These are phyloP conservation scores for Peromyscus melanophrys DNA, from an alignment of 2,797 vertebrate genomes.

Conservation along the genomic window DNA sequence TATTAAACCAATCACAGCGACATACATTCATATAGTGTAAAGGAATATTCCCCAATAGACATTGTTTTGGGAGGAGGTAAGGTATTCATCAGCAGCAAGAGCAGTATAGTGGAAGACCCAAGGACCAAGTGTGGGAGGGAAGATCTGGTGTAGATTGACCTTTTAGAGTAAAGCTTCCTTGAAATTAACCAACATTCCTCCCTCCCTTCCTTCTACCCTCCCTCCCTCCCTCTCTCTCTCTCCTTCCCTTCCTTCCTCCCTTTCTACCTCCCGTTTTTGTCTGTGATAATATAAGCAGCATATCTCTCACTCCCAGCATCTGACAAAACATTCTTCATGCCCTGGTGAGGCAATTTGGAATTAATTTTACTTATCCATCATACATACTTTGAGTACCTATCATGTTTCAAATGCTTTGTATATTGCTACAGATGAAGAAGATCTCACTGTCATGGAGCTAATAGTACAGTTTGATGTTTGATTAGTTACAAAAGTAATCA, in stretches of 20 bases:
- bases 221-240: no score
- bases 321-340: background rate
- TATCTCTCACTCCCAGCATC: background rate
- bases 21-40: background rate
- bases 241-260: background rate
- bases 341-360: background rate
- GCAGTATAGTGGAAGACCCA: no score
- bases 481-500: background rate
- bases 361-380: background rate
- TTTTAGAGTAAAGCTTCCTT: background rate
- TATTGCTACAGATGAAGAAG: background rate
- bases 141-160: background rate
- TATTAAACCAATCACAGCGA: background rate
- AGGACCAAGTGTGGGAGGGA: background rate
- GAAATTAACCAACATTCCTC: background rate
- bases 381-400: background rate
- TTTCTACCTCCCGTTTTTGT: background rate
- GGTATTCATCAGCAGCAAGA: background rate
- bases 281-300: background rate
- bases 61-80: background rate
- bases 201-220: rapidly evolving
- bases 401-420: background rate
- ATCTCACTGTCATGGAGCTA: background rate
- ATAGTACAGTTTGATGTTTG: background rate
- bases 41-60: background rate